Base-by-base conservation (phyloP, 1,140 invertebrate species). In the Onthophagus taurus region DNA sequence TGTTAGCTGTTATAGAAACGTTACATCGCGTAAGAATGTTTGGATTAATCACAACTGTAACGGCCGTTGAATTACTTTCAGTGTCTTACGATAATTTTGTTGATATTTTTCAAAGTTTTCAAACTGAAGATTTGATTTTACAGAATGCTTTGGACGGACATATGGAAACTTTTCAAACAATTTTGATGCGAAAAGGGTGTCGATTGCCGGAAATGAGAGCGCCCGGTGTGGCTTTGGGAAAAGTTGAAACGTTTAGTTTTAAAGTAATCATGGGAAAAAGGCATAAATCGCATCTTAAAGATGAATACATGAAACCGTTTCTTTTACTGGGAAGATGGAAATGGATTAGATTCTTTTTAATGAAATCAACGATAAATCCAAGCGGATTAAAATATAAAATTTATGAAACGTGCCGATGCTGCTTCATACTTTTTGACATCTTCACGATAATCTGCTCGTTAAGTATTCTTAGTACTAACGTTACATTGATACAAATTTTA, bases 1-100 rank as follows among this genome's bases (percentile, higher is more conserved):
- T 46, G 14, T 48, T 51, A 19, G 44, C 49, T 0, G 9, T 42
- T 18, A 36, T 51, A 7, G 49, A 51, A 44, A 37, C 42, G 7
- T 16, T 51, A n/a, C 49, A 51, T 23, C 3, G 19, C 20, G 34
- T 51, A 4, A 42, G 30, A 23, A 29, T 36, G 7, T 51, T 51
- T 35, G 20, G 45, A 7, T 44, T 16, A 21, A 42, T 48, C 7
- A 23, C 18, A 2, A 31, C 41, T 9, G n/a, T 48, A n/a, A 51
- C 49, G 2, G 42, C 45, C n/a, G 42, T 48, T 17, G 49, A 51
- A 9, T 14, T 35, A 4, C 20, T 51, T 18, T 19, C 29, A 8
- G 44, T 51, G 19, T 14, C 31, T 2, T 48, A 51, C 31, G 23
- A 31, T 1, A 23, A n/a, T 2, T 44, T 51, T 17, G 19, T 47